Evolutionary conservation across 1,140 invertebrate species (phyloP), one percentile per base, ranked within the genome.

Genomic region (Trichonephila inaurata): DNA sequence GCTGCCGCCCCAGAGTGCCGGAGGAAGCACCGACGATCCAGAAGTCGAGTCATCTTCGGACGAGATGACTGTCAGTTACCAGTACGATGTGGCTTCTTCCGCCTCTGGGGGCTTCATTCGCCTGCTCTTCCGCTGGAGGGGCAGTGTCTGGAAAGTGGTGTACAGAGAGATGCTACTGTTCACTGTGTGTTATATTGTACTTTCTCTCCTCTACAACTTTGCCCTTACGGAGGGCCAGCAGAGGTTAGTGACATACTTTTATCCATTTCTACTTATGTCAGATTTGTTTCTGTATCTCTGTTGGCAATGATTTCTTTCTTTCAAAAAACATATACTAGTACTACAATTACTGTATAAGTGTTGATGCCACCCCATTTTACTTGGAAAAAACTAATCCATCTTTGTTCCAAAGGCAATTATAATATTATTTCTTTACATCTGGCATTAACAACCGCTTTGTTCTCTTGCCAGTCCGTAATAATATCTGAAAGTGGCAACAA

Each of bases 101-200:
- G 97, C 97, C 83, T 97, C 97, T 91, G 97, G 97, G 89, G 97
- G 97, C 40, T 97, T 97, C 95, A 97, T 97, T 58, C 96, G 97
- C 77, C 96, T 98, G 12, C 96, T 98, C 24, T 97, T 95, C 97
- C 98, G 98, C 97, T 99, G 99, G 99, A 97, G 97, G 95, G 99
- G 98, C 94, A 99, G 98, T 95, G 98, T 99, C 24, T 99, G 99
- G 97, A 99, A 99, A 97, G 96, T 99, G 95, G 97, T 99, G 83
- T 99, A 98, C 98, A 97, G 98, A 95, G 99, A 99, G 96, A 96
- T 99, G 94, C 96, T 99, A 95, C 97, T 98, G 62, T 99, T 99
- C 96, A 96, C 98, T 95, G 96, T 97, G 93, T 95, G 98, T 93
- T 99, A 99, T 96, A 98, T 98, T 95, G 96, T 97, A 93, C 98